Evolutionary conservation across 2,113 vertebrate species (phyloP), one percentile per base, ranked within the genome.

Genomic region (Leiothrix lutea): DNA sequence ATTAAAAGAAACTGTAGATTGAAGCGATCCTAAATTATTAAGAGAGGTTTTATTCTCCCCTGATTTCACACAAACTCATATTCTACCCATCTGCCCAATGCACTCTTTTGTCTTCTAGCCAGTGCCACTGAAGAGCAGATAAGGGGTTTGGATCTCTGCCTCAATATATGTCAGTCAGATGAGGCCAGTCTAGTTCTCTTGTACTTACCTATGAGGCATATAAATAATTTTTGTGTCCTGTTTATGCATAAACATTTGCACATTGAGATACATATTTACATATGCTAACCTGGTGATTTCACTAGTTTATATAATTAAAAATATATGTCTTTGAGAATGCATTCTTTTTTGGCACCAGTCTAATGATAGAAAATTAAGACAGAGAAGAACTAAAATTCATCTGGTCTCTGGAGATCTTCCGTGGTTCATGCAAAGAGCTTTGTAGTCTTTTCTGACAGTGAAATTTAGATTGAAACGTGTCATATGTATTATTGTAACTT

Each of bases 41-140:
- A 83, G 79, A 77, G 64, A 90, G 31, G 19, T 92, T 94, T 95
- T 93, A 80, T 82, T 80, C 94, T 95, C 82, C 42, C 20, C 38
- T 80, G 67, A 83, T 88, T 93, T 88, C 77, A 62, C 22, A 36
- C 23, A 8, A 93, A 83, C 35, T 92, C 88, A 42, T 89, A 71
- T 82, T 86, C 74, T 94, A 72, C 28, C 58, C 81, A 86, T 79
- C 80, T 88, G 66, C 72, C 45, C 85, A 88, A 57, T 24, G 50
- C 12, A 85, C 16, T 44, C 42, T 88, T 92, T 86, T 92, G 64
- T 94, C 38, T 88, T 78, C 56, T 35, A 84, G 72, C 38, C 72
- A 81, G 47, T 25, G 36, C 24, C 3, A 8, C 44, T 83, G 67
- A 93, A 64, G 4, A 77, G 44, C 22, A 64, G 53, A 21, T 40